These are phyloP conservation scores for Orchesellides sinensis DNA, from an alignment of 2,888 invertebrate genomes.

Conservation along the genomic window DNA sequence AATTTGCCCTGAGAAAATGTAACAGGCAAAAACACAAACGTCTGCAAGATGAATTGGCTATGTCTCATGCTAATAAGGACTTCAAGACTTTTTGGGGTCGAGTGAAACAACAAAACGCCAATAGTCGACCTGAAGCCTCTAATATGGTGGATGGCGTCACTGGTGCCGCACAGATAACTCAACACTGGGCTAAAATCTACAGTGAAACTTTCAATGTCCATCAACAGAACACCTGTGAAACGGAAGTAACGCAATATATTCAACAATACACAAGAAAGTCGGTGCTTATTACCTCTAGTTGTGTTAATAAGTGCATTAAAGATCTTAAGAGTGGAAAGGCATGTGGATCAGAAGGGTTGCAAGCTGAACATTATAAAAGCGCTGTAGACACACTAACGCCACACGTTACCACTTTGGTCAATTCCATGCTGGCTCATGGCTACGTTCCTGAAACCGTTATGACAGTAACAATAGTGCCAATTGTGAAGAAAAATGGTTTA, in stretches of 20 bases:
- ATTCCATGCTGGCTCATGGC: background rate
- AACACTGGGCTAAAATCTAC: slow-evolving; percentile 10
- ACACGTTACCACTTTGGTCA: background rate
- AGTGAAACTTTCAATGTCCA: background rate
- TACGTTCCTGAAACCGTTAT: background rate
- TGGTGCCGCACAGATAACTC: background rate
- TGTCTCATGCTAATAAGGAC: background rate
- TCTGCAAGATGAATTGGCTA: background rate
- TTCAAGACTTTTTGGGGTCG: slow-evolving; percentile 2
- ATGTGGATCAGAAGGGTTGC: background rate
- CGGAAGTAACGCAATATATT: background rate
- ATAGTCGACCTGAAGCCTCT: background rate
- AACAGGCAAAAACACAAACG: background rate
- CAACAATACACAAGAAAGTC: no score
- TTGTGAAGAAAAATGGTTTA: slow-evolving; percentile 1
- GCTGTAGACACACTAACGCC: background rate
- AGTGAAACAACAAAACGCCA: background rate
- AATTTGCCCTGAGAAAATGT: background rate
- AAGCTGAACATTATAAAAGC: slow-evolving; percentile 16
- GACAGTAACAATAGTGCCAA: slow-evolving; percentile 21
- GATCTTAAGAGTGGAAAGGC: background rate
- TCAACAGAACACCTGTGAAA: background rate
- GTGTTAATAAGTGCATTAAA: background rate
- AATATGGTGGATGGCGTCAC: background rate
- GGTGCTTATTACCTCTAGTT: background rate